These are phyloP conservation scores for Archips xylosteana DNA, from an alignment of 2,888 invertebrate species.

Conservation along the genomic window DNA sequence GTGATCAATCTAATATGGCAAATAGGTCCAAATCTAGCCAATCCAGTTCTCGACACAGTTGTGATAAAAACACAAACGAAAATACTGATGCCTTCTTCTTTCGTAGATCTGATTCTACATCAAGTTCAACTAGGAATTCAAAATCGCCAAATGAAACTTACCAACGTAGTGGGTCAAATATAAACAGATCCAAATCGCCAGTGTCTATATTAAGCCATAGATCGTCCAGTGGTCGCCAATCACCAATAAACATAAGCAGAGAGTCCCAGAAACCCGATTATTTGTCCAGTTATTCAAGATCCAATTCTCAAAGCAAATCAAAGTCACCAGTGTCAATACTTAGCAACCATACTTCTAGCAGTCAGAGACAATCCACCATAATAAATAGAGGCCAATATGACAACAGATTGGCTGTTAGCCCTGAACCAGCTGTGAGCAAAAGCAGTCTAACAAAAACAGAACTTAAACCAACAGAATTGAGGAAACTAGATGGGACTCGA, in stretches of 20 bases:
- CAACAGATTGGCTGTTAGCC: conserved; percentile 60
- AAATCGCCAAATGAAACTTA: conserved; percentile 54
- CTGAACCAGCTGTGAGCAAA: conserved; percentile 69
- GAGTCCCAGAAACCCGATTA: conserved; percentile 22
- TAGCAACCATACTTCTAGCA: conserved; percentile 61
- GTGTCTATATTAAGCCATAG: conserved; percentile 57
- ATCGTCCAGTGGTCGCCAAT: conserved; percentile 48
- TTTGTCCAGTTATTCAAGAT: conserved; percentile 24
- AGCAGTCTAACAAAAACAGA: conserved; percentile 67
- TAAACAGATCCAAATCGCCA: conserved; percentile 59
- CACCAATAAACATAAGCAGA: conserved; percentile 45
- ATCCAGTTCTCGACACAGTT: conserved; percentile 23
- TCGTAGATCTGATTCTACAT: conserved; percentile 57
- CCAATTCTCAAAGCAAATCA: conserved; percentile 52
- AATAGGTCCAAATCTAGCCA: conserved; percentile 40
- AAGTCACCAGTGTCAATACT: conserved; percentile 64
- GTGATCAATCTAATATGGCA: conserved; percentile 55
- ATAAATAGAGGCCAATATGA: conserved; percentile 65
- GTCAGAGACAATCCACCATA: conserved; percentile 58
- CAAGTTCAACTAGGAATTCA: conserved; percentile 53
- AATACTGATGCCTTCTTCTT: conserved; percentile 65
- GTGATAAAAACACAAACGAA: conserved; percentile 48
- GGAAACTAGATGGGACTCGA: conserved; percentile 91
- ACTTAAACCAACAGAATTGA: conserved; percentile 84
- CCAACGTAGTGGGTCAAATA: conserved; percentile 46